Conservation (phyloP, 2,888 invertebrate genomes). For the Rapana venosa region DNA sequence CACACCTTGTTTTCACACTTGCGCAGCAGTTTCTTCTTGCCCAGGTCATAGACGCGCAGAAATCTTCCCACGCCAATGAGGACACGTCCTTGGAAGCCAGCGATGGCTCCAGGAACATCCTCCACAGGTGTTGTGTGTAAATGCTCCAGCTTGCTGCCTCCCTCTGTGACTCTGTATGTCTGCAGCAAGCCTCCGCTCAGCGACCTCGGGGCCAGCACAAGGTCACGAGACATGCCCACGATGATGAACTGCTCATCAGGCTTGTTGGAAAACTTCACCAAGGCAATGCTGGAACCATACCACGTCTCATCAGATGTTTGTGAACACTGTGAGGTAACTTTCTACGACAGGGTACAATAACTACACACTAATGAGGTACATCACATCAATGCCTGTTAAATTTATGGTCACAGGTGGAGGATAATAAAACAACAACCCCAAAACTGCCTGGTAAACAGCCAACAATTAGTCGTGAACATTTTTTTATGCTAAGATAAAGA, state of each 20-base stretch:
- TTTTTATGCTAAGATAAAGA: too few relatives aligned
- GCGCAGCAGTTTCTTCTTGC: constrained; percentile 95
- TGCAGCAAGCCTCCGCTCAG: constrained; percentile 91
- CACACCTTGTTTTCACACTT: constrained; percentile 96
- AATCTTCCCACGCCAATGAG: constrained; percentile 95
- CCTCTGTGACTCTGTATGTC: constrained; percentile 86
- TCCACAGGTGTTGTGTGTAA: constrained; percentile 96
- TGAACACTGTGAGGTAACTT: too few relatives aligned
- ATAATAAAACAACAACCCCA: too few relatives aligned
- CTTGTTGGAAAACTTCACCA: constrained; percentile 88
- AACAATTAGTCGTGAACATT: too few relatives aligned
- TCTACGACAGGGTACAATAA: too few relatives aligned
- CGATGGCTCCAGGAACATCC: constrained; percentile 85
- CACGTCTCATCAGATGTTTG: not conserved
- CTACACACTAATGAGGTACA: too few relatives aligned
- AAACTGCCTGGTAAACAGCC: too few relatives aligned
- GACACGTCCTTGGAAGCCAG: constrained; percentile 87
- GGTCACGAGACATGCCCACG: constrained; percentile 94
- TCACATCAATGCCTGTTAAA: too few relatives aligned
- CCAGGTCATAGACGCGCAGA: constrained; percentile 95
- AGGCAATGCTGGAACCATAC: constrained; percentile 82
- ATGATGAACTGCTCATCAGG: constrained; percentile 84
- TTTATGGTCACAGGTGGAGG: too few relatives aligned
- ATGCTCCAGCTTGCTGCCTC: constrained; percentile 91
- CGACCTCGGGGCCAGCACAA: constrained; percentile 91